Evolutionary conservation across 2,888 invertebrate genomes (phyloP), one percentile per base, ranked within the genome.

Genomic region (Creontiades dilutus): DNA sequence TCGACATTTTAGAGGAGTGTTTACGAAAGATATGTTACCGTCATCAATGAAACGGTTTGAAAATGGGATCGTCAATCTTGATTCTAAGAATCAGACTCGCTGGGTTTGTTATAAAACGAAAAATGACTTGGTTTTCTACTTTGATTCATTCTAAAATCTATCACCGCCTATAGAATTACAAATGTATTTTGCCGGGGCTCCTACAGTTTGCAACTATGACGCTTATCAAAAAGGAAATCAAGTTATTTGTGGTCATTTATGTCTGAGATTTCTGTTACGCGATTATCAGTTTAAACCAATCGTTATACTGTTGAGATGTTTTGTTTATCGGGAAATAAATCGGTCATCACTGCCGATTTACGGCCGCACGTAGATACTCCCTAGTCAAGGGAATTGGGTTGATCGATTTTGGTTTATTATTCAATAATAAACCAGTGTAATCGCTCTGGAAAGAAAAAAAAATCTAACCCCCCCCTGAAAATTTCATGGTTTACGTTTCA

Each of bases 301-400:
- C 19, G 9, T n/a, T 61, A 23, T 68, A 7, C 9, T 0, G 68
- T 23, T 0, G 23, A 68, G 27, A 68, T 68, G 68, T 68, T 68
- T 68, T 68, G 68, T 27, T 12, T 68, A 68, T 68, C 68, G 1
- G 68, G 68, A 68, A 68, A 68, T 68, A 5, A 68, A 23, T 68
- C 68, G 4, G 13, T 68, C 1, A 68, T 68, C 0, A 68, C 68
- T 23, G 68, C 68, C 27, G 68, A 68, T 68, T 68, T 68, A 13
- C 23, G 68, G 68, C 68, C 68, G 0, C 68, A 68, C 9, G 5
- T 68, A 27, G 68, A 68, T 13, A 23, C 27, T n/a, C n/a, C n/a
- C n/a, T 4, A 68, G 68, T 68, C 23, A 27, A 7, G 68, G 68
- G 9, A 23, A 68, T 12, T 68, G 68, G 68, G 46, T n/a, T n/a